A percentile compares a stretch with the other conserved stretches of the same genome.
Evolutionary conservation across 2,113 vertebrate genomes (phyloP).

Genomic region (Oreotragus oreotragus): DNA sequence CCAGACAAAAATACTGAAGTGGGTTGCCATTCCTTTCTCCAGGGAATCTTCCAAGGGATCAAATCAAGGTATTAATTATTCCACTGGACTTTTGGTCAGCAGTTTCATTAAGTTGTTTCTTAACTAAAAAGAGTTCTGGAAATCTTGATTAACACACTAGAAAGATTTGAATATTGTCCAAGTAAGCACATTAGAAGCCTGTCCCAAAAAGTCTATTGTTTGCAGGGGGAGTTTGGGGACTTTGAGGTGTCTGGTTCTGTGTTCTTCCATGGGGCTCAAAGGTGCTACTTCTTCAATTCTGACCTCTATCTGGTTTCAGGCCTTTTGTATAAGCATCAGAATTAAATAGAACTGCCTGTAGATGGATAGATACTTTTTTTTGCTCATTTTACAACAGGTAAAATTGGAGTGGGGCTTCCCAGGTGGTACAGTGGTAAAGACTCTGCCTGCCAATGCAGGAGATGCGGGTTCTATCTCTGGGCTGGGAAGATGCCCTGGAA

Average conservation of each 20-base stretch:
- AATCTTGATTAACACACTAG: background rate
- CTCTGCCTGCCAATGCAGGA: background rate
- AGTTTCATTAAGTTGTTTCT: background rate
- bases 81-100: background rate
- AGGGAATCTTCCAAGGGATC: background rate
- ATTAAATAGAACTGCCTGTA: background rate
- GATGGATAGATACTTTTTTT: background rate
- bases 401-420: background rate
- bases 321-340: background rate
- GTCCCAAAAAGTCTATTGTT: background rate
- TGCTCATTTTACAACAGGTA: background rate
- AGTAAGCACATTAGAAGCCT: background rate
- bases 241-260: background rate
- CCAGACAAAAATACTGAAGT: background rate
- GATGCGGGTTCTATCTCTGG: background rate
- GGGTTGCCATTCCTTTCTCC: background rate
- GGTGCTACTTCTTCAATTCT: background rate
- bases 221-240: background rate
- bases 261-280: background rate
- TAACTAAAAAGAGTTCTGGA: background rate
- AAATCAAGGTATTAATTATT: background rate
- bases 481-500: background rate
- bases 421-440: background rate
- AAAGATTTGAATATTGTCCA: background rate
- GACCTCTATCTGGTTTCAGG: background rate